A percentile compares a stretch with the other conserved stretches of the same genome.
These are phyloP conservation scores for Sclerodermus sp. DNA, from an alignment of 2,888 invertebrate species.

Conservation along the genomic window DNA sequence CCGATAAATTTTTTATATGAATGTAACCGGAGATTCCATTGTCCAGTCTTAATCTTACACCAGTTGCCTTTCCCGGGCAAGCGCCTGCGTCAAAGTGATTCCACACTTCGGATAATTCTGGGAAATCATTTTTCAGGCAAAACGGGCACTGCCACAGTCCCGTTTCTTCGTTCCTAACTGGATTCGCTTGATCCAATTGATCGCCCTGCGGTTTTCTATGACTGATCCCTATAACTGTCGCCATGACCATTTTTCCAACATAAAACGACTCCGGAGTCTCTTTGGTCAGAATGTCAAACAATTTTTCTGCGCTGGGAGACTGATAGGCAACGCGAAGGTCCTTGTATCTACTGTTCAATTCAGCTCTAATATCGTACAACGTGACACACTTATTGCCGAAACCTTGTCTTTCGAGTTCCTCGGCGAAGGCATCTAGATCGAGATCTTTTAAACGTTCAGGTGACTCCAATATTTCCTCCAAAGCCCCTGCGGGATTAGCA, in stretches of 20 bases:
- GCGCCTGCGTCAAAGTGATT: slow-evolving; percentile 95
- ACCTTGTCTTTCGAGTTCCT: slow-evolving; percentile 88
- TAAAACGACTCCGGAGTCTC: slow-evolving; percentile 94
- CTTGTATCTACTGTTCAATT: slow-evolving; percentile 91
- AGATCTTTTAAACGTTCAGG: slow-evolving; percentile 93
- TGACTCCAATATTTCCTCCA: slow-evolving; percentile 95
- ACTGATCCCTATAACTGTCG: slow-evolving; percentile 79
- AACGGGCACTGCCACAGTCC: slow-evolving; percentile 98
- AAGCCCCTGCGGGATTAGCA: slow-evolving; percentile 92
- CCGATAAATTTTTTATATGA: slow-evolving; percentile 90
- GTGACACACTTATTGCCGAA: slow-evolving; percentile 91
- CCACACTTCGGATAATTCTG: slow-evolving; percentile 96
- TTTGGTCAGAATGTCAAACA: slow-evolving; percentile 94
- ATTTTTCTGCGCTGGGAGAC: slow-evolving; percentile 80
- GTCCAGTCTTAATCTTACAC: slow-evolving; percentile 85
- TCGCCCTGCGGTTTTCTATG: slow-evolving; percentile 89
- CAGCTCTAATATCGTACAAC: slow-evolving; percentile 94
- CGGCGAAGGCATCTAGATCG: slow-evolving; percentile 97
- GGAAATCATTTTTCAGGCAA: slow-evolving; percentile 93
- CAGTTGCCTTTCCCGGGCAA: slow-evolving; percentile 95
- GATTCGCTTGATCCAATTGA: slow-evolving; percentile 93
- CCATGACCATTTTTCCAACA: slow-evolving; percentile 82
- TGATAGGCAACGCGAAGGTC: slow-evolving; percentile 80
- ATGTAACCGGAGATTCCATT: slow-evolving; percentile 93
- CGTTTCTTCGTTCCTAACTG: slow-evolving; percentile 90